These are phyloP conservation scores for Homarus americanus DNA, from an alignment of 1,140 invertebrate species.

Conservation along the genomic window DNA sequence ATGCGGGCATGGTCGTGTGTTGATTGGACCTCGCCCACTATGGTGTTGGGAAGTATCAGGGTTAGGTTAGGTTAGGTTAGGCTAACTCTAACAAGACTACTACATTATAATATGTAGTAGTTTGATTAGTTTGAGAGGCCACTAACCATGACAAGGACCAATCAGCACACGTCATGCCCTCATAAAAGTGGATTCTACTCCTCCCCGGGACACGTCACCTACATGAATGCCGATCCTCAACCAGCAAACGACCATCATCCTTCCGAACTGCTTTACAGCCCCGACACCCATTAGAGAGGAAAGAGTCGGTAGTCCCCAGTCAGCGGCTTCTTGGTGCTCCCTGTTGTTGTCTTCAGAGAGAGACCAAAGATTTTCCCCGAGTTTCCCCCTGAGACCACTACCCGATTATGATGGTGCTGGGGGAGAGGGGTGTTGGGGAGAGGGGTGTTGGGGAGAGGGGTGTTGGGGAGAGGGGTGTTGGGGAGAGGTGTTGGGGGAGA, in stretches of 20 bases:
- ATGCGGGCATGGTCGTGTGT: too few relatives aligned
- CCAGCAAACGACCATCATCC: background rate
- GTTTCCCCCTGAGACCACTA: slow-evolving; percentile 7
- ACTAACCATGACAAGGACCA: too few relatives aligned
- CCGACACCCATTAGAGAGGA: slow-evolving; percentile 41
- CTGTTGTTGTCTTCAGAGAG: slow-evolving; percentile 11
- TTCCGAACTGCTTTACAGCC: background rate
- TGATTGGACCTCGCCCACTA: too few relatives aligned
- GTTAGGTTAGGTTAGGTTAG: too few relatives aligned
- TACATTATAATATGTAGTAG: too few relatives aligned
- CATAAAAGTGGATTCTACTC: background rate
- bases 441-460: background rate
- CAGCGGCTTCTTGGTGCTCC: slow-evolving; percentile 37
- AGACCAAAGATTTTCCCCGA: slow-evolving; percentile 51
- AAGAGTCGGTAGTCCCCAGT: slow-evolving; percentile 15
- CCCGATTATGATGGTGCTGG: slow-evolving; percentile 18
- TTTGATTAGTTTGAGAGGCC: too few relatives aligned
- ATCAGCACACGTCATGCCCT: too few relatives aligned
- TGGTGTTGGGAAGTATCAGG: too few relatives aligned
- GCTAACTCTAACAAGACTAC: too few relatives aligned
- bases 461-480: background rate
- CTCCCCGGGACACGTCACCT: background rate
- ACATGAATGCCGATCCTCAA: background rate
- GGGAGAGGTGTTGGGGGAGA: background rate
- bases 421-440: background rate